A percentile compares a stretch with the other conserved stretches of the same genome.
Conservation (phyloP, 2,888 invertebrate genomes). For the Aproaerema taeniolella region DNA sequence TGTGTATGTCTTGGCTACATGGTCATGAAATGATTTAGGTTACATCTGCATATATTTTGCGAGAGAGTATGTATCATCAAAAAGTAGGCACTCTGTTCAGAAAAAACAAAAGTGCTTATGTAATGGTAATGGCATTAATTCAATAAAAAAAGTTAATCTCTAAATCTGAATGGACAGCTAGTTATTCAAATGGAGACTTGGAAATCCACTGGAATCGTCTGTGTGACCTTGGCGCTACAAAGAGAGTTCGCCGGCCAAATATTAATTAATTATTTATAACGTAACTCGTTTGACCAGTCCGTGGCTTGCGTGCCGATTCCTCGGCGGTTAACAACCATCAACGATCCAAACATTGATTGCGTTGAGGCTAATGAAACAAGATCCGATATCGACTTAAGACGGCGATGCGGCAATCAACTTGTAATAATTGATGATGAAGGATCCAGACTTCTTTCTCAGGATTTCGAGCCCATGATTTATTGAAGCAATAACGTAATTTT, state of each 20-base stretch:
- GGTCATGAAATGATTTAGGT: too few relatives aligned
- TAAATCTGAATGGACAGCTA: too few relatives aligned
- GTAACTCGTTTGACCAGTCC: slow-evolving; percentile 60
- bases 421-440: slow-evolving; percentile 5
- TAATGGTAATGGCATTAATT: too few relatives aligned
- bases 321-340: slow-evolving; percentile 23
- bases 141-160: too few relatives aligned
- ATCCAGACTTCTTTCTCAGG: slow-evolving; percentile 3
- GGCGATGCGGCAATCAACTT: neutral
- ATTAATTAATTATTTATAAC: slow-evolving; percentile 68
- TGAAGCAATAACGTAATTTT: too few relatives aligned
- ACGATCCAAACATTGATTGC: slow-evolving; percentile 22
- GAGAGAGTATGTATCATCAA: too few relatives aligned
- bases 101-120: too few relatives aligned
- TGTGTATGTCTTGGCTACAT: too few relatives aligned
- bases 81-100: too few relatives aligned
- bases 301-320: slow-evolving; percentile 51
- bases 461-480: too few relatives aligned
- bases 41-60: too few relatives aligned
- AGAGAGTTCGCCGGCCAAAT: slow-evolving; percentile 64
- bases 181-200: slow-evolving; percentile 27
- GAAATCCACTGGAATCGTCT: slow-evolving; percentile 30
- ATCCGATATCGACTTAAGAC: slow-evolving; percentile 12
- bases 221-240: slow-evolving; percentile 53
- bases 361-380: slow-evolving; percentile 7